Percentiles rank a stretch among this genome's conserved stretches.
Conservation (phyloP, 2,113 vertebrate genomes). For the Oncorhynchus kisutch region DNA sequence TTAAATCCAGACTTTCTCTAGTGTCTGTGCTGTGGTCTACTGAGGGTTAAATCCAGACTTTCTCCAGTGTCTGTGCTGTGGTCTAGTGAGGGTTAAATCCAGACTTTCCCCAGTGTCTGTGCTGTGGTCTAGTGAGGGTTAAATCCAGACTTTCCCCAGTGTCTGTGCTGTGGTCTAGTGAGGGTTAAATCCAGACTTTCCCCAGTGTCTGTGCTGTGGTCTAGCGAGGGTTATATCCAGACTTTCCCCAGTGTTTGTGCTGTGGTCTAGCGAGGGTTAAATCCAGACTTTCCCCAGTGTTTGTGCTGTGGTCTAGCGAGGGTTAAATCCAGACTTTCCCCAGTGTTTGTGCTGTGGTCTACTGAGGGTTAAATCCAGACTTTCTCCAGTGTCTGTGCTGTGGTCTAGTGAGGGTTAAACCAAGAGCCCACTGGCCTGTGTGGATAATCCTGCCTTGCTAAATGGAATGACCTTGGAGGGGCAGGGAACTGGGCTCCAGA, state of each 20-base stretch:
- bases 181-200: conserved; percentile 30
- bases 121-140: neutral
- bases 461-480: conserved; percentile 50
- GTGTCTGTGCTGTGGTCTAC: no score
- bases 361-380: no score
- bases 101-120: neutral
- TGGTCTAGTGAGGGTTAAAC: neutral
- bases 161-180: neutral
- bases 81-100: no score
- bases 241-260: no score
- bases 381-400: neutral
- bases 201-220: no score
- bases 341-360: neutral
- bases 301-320: no score
- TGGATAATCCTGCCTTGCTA: conserved; percentile 57
- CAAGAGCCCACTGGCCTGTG: conserved; percentile 17
- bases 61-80: neutral
- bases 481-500: conserved; percentile 29
- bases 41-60: no score
- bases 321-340: no score
- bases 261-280: no score
- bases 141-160: neutral
- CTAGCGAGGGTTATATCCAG: no score
- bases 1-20: no score
- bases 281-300: no score